Conservation (phyloP, 2,888 invertebrate species). For the Aradus depressus region DNA sequence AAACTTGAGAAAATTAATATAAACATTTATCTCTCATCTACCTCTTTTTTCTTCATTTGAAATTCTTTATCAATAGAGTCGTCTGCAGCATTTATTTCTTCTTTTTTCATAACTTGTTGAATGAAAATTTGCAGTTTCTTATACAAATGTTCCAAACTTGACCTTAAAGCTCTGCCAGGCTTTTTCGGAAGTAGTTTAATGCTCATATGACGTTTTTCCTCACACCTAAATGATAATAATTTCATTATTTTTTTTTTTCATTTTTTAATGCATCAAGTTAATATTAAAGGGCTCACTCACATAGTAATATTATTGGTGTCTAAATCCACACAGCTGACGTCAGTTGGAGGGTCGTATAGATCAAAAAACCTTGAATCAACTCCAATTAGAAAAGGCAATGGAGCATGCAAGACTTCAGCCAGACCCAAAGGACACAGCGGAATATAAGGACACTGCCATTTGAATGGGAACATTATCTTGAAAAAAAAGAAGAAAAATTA, state of each 20-base stretch:
- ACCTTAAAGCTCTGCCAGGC: slow-evolving; percentile 67
- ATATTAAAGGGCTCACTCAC: slow-evolving; percentile 41
- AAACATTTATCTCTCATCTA: too few relatives aligned
- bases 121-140: slow-evolving; percentile 40
- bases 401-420: slow-evolving; percentile 93
- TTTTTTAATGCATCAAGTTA: too few relatives aligned
- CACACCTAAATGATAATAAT: slow-evolving; percentile 52
- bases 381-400: slow-evolving; percentile 92
- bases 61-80: slow-evolving; percentile 68
- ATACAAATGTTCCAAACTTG: slow-evolving; percentile 66
- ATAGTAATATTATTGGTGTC: slow-evolving; percentile 92
- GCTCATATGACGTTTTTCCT: slow-evolving; percentile 71
- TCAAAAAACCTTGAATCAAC: slow-evolving; percentile 97
- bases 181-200: slow-evolving; percentile 76
- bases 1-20: too few relatives aligned
- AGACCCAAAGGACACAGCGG: slow-evolving; percentile 92
- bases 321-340: slow-evolving; percentile 95
- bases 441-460: slow-evolving; percentile 99
- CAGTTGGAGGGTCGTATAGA: slow-evolving; percentile 87
- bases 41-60: slow-evolving; percentile 67
- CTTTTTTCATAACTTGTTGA: slow-evolving; percentile 33
- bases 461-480: slow-evolving; percentile 87
- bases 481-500: slow-evolving; percentile 30
- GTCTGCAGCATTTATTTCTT: slow-evolving; percentile 25
- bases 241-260: too few relatives aligned